A percentile compares a stretch with the other conserved stretches of the same genome.
Evolutionary conservation across 64 coral and sea anemone species (phyloP).

Genomic region (Dendronephthya gigantea): DNA sequence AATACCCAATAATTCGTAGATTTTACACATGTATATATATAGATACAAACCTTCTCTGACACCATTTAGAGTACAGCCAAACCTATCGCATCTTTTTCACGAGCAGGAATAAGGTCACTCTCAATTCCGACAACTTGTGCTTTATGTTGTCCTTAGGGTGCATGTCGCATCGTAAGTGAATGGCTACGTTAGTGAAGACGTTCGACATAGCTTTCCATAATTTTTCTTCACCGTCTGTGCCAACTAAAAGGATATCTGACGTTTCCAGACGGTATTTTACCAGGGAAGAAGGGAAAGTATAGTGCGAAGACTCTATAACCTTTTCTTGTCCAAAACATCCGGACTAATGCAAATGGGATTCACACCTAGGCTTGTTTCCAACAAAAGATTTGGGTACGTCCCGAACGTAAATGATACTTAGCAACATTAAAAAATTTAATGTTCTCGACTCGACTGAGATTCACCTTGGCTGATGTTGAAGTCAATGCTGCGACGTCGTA

Average conservation of each 20-base stretch:
- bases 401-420: slow-evolving; percentile 10
- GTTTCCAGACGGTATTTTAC: not conserved
- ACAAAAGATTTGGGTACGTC: slow-evolving; percentile 5
- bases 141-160: not conserved
- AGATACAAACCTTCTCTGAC: no score
- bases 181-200: not conserved
- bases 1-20: no score
- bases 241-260: not conserved
- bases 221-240: not conserved
- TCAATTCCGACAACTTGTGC: no score
- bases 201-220: no score
- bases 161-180: not conserved
- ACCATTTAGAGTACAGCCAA: no score
- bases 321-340: not conserved
- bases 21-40: not conserved
- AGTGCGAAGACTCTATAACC: not conserved
- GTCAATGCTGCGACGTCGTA: no score
- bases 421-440: no score
- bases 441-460: no score
- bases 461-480: no score
- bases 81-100: no score
- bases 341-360: not conserved
- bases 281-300: not conserved
- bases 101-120: no score
- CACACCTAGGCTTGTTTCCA: not conserved